Evolutionary conservation across 1,140 invertebrate species (phyloP).

Genomic region (Drosophila neocordata): DNA sequence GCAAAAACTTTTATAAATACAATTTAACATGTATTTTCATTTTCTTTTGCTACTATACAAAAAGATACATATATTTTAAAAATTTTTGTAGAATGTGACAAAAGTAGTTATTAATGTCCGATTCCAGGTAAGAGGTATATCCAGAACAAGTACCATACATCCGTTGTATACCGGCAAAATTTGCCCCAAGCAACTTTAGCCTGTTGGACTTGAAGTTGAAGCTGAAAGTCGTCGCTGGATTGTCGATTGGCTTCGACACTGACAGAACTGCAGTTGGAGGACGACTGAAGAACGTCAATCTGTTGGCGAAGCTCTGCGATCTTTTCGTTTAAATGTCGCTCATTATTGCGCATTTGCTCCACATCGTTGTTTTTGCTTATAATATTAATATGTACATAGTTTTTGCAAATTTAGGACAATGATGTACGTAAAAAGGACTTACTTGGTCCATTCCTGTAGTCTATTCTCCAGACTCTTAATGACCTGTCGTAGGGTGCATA

Average conservation of each 20-base stretch:
- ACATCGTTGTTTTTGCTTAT: conserved; percentile 6
- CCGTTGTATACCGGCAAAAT: conserved; percentile 2
- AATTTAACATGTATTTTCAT: too few species aligned
- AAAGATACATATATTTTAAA: background rate
- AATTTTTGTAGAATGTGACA: background rate
- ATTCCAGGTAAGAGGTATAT: conserved; percentile 14
- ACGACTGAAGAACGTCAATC: background rate
- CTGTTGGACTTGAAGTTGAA: background rate
- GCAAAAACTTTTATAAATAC: conserved; percentile 29
- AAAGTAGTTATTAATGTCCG: too few species aligned
- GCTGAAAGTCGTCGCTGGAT: background rate
- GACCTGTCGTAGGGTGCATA: conserved; percentile 3
- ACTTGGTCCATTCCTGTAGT: background rate
- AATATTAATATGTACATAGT: too few species aligned
- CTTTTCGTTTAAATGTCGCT: background rate
- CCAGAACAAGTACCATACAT: conserved; percentile 6
- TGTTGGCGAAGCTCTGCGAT: conserved; percentile 13
- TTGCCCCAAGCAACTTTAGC: background rate
- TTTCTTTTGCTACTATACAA: too few species aligned
- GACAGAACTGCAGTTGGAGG: background rate
- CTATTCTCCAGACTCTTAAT: conserved; percentile 13
- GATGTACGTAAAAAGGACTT: background rate
- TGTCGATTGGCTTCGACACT: background rate
- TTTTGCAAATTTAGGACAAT: too few species aligned
- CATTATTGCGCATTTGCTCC: conserved; percentile 3